Conservation (phyloP, 2,888 invertebrate genomes). For the Ectropis crepuscularia region DNA sequence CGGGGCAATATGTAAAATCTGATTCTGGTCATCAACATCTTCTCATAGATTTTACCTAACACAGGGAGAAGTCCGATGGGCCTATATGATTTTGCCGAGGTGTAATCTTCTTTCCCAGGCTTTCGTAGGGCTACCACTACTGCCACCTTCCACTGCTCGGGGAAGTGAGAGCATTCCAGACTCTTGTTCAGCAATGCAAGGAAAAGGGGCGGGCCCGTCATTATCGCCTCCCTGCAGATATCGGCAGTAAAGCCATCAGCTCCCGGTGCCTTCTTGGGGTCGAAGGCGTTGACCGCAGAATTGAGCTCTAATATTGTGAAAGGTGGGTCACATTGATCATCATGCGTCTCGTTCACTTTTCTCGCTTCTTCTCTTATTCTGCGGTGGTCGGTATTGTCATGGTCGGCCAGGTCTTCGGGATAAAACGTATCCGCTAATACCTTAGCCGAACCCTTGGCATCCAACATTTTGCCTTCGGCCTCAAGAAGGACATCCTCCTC, state of each 20-base stretch:
- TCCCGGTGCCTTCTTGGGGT: slow-evolving; percentile 32
- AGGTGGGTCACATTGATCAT: slow-evolving; percentile 8
- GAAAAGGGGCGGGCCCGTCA: too few species aligned
- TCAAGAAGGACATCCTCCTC: background rate
- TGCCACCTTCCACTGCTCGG: background rate
- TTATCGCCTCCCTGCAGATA: slow-evolving; percentile 14
- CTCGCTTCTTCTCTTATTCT: background rate
- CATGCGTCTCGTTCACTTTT: background rate
- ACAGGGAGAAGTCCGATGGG: too few species aligned
- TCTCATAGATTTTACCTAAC: too few species aligned
- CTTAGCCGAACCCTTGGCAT: background rate
- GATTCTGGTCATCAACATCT: too few species aligned
- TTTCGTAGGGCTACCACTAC: background rate
- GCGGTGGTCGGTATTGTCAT: slow-evolving; percentile 3
- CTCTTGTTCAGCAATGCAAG: too few species aligned
- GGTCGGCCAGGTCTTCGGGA: background rate
- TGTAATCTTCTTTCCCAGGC: background rate
- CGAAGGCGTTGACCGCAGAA: slow-evolving; percentile 5
- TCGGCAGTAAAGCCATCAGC: slow-evolving; percentile 25
- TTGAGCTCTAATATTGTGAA: slow-evolving; percentile 19
- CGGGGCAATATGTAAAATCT: background rate
- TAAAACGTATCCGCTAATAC: slow-evolving; percentile 3
- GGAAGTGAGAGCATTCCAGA: background rate
- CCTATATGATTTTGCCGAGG: too few species aligned
- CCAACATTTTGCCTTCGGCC: background rate